Conservation (phyloP, 1,140 invertebrate genomes). For the Lasioglossum albipes region DNA sequence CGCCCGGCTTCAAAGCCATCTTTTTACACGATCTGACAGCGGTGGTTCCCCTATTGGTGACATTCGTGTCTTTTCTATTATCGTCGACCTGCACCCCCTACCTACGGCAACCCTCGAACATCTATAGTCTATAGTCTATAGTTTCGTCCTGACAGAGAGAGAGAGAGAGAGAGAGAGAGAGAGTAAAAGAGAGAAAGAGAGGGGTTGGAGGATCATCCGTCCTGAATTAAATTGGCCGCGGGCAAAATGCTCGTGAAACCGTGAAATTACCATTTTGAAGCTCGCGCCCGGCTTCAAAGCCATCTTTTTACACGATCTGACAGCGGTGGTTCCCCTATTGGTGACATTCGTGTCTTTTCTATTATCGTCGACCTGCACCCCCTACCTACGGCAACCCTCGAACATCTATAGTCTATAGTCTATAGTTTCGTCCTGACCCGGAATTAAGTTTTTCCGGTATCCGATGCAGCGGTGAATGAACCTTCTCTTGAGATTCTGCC, state of each 20-base stretch:
- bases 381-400: neutral
- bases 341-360: conserved; percentile 45
- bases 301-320: conserved; percentile 48
- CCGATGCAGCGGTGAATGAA: neutral
- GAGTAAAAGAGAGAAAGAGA: conserved; percentile 2
- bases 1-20: conserved; percentile 51
- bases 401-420: conserved; percentile 4
- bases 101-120: neutral
- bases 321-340: conserved; percentile 45
- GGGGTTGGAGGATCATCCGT: conserved; percentile 53
- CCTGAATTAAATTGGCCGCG: conserved; percentile 66
- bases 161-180: neutral
- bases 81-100: neutral
- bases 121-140: too few relatives aligned
- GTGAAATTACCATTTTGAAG: conserved; percentile 70
- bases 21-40: conserved; percentile 48
- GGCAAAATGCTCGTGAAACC: conserved; percentile 64
- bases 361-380: conserved; percentile 6
- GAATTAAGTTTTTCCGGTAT: neutral
- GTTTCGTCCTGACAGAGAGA: too few relatives aligned
- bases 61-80: conserved; percentile 47
- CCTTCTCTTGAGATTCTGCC: neutral
- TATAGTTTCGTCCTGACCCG: neutral
- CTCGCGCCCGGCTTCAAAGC: conserved; percentile 54
- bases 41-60: conserved; percentile 44